Percentiles rank a stretch among this genome's conserved stretches.
Conservation (phyloP, 2,113 vertebrate species). For the Bubalus kerabau region DNA sequence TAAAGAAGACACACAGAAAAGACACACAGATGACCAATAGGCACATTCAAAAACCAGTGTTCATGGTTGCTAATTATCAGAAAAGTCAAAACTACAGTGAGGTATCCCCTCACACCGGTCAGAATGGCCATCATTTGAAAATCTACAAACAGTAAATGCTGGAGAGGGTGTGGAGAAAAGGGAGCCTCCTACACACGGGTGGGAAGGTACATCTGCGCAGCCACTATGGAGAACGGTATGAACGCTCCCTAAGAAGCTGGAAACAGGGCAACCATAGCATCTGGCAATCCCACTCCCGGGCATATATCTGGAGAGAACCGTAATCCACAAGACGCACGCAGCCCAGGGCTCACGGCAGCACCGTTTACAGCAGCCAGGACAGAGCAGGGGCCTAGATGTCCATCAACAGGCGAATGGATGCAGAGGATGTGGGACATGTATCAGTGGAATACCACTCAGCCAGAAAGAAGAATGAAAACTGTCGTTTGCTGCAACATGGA, state of each 20-base stretch:
- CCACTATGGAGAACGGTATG: background rate
- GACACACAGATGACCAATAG: background rate
- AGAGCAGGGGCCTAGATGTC: fast-evolving
- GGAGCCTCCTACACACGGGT: background rate
- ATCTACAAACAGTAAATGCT: background rate
- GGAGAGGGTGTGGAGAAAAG: background rate
- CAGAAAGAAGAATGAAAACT: fast-evolving
- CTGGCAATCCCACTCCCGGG: background rate
- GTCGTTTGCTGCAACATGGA: background rate
- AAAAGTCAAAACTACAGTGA: background rate
- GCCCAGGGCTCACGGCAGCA: fast-evolving
- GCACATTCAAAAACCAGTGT: background rate
- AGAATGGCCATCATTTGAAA: background rate
- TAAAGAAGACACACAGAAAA: background rate
- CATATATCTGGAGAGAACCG: background rate
- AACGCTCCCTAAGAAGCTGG: background rate
- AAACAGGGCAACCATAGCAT: fast-evolving
- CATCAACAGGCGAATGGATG: fast-evolving
- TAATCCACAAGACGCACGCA: fast-evolving
- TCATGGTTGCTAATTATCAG: background rate
- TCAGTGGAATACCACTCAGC: background rate
- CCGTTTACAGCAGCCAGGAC: background rate
- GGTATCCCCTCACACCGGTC: background rate
- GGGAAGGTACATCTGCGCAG: background rate
- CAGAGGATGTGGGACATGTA: fast-evolving